Conservation (phyloP, 2,888 invertebrate genomes). For the Apomyelois bistriatella region DNA sequence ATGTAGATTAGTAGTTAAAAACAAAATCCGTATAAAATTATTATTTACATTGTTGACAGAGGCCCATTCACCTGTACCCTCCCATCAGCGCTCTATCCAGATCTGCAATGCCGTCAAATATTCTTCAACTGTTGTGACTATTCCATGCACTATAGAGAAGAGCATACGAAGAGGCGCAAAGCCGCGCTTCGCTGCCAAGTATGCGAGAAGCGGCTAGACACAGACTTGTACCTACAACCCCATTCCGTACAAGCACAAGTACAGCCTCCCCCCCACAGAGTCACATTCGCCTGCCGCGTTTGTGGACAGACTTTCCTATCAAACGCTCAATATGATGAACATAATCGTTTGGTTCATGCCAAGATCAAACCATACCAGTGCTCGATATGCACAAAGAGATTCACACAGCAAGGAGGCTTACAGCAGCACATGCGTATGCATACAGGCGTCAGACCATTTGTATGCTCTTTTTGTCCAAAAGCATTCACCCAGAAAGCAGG, state of each 20-base stretch:
- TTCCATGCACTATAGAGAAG: slow-evolving; percentile 67
- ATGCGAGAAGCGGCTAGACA: slow-evolving; percentile 67
- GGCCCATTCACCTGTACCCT: slow-evolving; percentile 71
- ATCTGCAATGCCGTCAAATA: slow-evolving; percentile 62
- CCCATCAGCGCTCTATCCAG: slow-evolving; percentile 55
- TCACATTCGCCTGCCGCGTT: slow-evolving; percentile 51
- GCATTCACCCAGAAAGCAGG: slow-evolving; percentile 73
- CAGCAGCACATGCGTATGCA: slow-evolving; percentile 75
- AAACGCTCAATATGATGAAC: slow-evolving; percentile 55
- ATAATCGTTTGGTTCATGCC: slow-evolving; percentile 58
- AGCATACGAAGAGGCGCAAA: slow-evolving; percentile 70
- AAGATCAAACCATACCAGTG: slow-evolving; percentile 70
- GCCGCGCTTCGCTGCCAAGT: slow-evolving; percentile 71
- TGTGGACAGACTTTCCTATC: slow-evolving; percentile 57
- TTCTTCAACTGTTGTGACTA: slow-evolving; percentile 74
- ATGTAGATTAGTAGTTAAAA: no score
- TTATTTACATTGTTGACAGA: slow-evolving; percentile 28
- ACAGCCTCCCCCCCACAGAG: slow-evolving; percentile 29
- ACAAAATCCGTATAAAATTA: no score
- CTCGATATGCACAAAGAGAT: slow-evolving; percentile 62
- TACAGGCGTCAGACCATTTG: slow-evolving; percentile 64
- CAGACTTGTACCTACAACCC: slow-evolving; percentile 39
- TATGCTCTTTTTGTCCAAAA: slow-evolving; percentile 64
- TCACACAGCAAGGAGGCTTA: slow-evolving; percentile 69
- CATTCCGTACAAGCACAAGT: slow-evolving; percentile 31